Percentiles rank a stretch among this genome's conserved stretches.
Evolutionary conservation across 2,113 vertebrate genomes (phyloP).

Genomic region (Nansenia antarctica): DNA sequence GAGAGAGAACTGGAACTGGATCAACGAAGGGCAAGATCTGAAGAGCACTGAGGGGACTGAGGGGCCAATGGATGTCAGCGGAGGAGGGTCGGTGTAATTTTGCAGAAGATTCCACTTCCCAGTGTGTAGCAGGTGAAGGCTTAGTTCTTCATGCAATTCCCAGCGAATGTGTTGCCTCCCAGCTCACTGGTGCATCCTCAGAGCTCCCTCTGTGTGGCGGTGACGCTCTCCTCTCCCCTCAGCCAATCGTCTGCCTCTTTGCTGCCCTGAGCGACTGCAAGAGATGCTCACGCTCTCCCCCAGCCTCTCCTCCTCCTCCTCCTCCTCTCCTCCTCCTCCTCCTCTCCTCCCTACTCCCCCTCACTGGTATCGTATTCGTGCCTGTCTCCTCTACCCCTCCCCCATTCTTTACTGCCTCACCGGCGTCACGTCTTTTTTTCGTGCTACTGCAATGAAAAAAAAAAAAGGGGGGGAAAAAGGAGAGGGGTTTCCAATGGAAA

Average conservation of each 20-base stretch:
- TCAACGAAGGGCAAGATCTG: constrained; percentile 30
- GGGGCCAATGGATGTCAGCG: background rate
- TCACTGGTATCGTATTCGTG: constrained; percentile 37
- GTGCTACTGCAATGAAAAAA: constrained; percentile 49
- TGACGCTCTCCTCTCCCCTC: constrained; percentile 55
- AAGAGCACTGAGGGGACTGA: background rate
- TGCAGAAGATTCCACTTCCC: constrained; percentile 48
- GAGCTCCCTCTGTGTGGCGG: constrained; percentile 59
- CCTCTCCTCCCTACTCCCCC: constrained; percentile 44
- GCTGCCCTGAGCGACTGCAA: constrained; percentile 54
- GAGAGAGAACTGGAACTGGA: constrained; percentile 19
- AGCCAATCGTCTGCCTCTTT: constrained; percentile 66
- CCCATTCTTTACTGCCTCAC: constrained; percentile 69
- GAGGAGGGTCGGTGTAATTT: constrained; percentile 5
- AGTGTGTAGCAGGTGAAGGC: constrained; percentile 52
- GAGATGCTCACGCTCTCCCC: constrained; percentile 56
- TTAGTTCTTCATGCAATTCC: constrained; percentile 60
- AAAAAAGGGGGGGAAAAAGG: constrained; percentile 1
- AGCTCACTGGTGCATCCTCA: constrained; percentile 54
- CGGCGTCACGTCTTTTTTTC: constrained; percentile 52
- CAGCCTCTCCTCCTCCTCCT: constrained; percentile 23
- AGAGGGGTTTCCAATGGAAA: constrained; percentile 57
- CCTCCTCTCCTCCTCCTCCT: constrained; percentile 23
- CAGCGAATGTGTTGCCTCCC: constrained; percentile 63
- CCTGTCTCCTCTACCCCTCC: constrained; percentile 65